Conservation (phyloP, 1,140 invertebrate genomes). For the Megalopta genalis region DNA sequence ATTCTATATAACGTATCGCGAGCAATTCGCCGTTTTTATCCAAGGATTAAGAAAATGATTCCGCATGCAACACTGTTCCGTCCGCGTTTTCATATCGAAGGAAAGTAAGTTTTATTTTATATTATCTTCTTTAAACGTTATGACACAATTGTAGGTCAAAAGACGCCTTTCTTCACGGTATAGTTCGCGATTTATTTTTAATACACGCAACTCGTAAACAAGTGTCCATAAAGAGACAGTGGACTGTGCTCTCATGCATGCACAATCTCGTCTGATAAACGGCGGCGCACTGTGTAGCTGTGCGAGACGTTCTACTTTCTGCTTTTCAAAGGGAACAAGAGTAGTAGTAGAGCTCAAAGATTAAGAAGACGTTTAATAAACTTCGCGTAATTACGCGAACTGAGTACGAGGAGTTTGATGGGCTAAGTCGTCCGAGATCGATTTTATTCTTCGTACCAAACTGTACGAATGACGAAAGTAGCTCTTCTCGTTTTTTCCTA, state of each 20-base stretch:
- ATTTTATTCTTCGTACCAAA: neutral
- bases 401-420: neutral
- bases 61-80: neutral
- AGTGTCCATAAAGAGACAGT: slow-evolving; percentile 27
- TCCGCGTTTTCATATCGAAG: neutral
- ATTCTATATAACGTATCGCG: too few relatives aligned
- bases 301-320: neutral
- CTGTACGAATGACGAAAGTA: too few relatives aligned
- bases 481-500: too few relatives aligned
- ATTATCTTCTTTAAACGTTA: slow-evolving; percentile 8
- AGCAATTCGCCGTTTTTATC: neutral
- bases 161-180: slow-evolving; percentile 1
- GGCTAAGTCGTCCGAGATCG: neutral
- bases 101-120: neutral
- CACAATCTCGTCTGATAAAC: neutral
- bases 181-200: slow-evolving; percentile 32
- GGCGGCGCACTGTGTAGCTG: neutral
- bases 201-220: slow-evolving; percentile 35
- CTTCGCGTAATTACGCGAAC: neutral
- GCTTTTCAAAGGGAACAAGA: neutral
- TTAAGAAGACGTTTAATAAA: slow-evolving; percentile 10
- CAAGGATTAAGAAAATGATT: neutral
- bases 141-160: slow-evolving; percentile 3
- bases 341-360: slow-evolving; percentile 14
- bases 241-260: neutral